Conservation (phyloP, 2,888 invertebrate species). For the Phaonia tiefii region DNA sequence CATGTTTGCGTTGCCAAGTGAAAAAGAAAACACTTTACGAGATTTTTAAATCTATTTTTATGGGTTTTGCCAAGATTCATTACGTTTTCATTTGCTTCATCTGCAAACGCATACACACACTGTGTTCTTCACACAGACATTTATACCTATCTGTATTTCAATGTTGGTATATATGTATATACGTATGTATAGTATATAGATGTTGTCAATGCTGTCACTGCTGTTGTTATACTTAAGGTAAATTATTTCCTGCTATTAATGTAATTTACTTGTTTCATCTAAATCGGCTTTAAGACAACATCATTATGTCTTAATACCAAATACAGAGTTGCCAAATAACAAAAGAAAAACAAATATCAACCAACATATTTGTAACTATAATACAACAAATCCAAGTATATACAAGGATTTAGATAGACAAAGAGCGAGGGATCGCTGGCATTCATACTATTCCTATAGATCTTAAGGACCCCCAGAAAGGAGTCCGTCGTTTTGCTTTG, state of each 20-base stretch:
- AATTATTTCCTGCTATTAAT: slow-evolving; percentile 52
- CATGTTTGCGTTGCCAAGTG: slow-evolving; percentile 11
- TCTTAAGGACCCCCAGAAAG: neutral
- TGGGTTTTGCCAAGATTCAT: slow-evolving; percentile 17
- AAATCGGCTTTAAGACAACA: slow-evolving; percentile 50
- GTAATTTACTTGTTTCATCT: slow-evolving; percentile 49
- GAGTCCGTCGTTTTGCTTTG: neutral
- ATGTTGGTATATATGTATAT: too few relatives aligned
- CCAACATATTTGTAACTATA: too few relatives aligned
- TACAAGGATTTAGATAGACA: neutral
- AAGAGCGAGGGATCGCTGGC: neutral
- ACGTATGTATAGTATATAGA: too few relatives aligned
- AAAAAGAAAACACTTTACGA: slow-evolving; percentile 6
- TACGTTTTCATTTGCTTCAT: neutral
- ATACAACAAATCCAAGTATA: neutral
- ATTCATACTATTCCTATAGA: too few relatives aligned
- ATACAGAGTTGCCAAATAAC: neutral
- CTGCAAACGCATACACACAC: neutral
- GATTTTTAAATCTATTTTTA: slow-evolving; percentile 11
- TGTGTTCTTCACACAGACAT: too few relatives aligned
- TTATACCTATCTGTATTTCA: too few relatives aligned
- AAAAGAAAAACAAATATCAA: slow-evolving; percentile 9
- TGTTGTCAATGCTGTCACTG: neutral
- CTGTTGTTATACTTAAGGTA: slow-evolving; percentile 49
- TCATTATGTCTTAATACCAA: slow-evolving; percentile 32